Percentiles rank a stretch among this genome's conserved stretches.
Evolutionary conservation across 2,888 invertebrate genomes (phyloP).

Genomic region (Neoitamus cyanurus): DNA sequence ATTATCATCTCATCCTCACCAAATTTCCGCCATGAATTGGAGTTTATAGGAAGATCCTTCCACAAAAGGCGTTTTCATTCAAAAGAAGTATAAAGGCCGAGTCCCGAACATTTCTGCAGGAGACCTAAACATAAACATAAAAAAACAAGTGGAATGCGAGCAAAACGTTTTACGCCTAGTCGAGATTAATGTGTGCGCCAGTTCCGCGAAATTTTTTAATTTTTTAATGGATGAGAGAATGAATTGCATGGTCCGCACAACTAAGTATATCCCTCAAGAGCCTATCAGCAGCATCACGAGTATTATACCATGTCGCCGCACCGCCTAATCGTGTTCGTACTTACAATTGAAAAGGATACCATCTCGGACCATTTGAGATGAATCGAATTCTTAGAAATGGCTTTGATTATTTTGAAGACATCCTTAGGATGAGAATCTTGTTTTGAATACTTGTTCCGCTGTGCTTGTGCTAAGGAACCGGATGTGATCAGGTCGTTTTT

Average conservation of each 20-base stretch:
- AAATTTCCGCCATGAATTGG: conserved; percentile 23
- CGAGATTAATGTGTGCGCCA: not conserved
- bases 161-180: not conserved
- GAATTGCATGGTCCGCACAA: not conserved
- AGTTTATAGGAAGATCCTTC: conserved; percentile 7
- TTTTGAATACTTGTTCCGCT: not conserved
- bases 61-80: conserved; percentile 1
- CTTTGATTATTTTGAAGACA: conserved; percentile 19
- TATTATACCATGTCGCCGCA: not conserved
- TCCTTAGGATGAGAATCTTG: not conserved
- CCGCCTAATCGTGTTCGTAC: not conserved
- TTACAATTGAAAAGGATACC: conserved; percentile 26
- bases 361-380: conserved; percentile 24
- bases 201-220: not conserved
- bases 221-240: not conserved
- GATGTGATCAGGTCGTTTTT: not conserved
- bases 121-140: not conserved
- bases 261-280: not conserved
- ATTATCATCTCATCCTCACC: not conserved
- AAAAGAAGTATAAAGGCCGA: not conserved
- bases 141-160: not conserved
- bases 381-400: conserved; percentile 34
- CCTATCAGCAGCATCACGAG: not conserved
- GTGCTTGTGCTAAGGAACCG: not conserved
- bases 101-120: not conserved